Conservation (phyloP, 2,888 invertebrate genomes). For the Drosophila borborema region DNA sequence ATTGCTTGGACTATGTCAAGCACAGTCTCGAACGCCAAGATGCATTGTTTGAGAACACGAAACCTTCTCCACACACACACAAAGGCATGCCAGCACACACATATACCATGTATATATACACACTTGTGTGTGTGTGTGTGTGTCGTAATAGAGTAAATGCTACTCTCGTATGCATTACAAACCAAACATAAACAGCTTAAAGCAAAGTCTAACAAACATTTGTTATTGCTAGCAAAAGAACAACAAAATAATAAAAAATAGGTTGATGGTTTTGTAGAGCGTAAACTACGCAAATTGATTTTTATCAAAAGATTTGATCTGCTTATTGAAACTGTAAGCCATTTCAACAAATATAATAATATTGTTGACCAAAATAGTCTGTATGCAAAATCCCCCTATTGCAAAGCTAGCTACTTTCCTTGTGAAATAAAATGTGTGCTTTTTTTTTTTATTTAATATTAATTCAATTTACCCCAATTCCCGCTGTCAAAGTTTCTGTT, state of each 20-base stretch:
- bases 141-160: constrained; percentile 41
- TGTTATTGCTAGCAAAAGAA: constrained; percentile 16
- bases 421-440: neutral
- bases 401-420: neutral
- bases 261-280: constrained; percentile 14
- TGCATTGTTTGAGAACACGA: constrained; percentile 20
- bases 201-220: constrained; percentile 40
- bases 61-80: constrained; percentile 13
- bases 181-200: constrained; percentile 70
- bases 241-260: constrained; percentile 12
- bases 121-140: constrained; percentile 19
- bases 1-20: constrained; percentile 40
- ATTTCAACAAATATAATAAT: constrained; percentile 6
- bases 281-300: constrained; percentile 20
- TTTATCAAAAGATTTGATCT: neutral
- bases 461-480: constrained; percentile 10
- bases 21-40: constrained; percentile 22
- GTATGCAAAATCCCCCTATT: neutral
- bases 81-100: constrained; percentile 7
- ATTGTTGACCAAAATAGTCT: neutral
- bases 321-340: neutral
- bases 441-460: constrained; percentile 31
- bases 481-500: constrained; percentile 29
- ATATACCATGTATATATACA: constrained; percentile 8
- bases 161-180: constrained; percentile 55